Evolutionary conservation across 2,113 vertebrate genomes (phyloP).

Genomic region (Osmerus mordax): DNA sequence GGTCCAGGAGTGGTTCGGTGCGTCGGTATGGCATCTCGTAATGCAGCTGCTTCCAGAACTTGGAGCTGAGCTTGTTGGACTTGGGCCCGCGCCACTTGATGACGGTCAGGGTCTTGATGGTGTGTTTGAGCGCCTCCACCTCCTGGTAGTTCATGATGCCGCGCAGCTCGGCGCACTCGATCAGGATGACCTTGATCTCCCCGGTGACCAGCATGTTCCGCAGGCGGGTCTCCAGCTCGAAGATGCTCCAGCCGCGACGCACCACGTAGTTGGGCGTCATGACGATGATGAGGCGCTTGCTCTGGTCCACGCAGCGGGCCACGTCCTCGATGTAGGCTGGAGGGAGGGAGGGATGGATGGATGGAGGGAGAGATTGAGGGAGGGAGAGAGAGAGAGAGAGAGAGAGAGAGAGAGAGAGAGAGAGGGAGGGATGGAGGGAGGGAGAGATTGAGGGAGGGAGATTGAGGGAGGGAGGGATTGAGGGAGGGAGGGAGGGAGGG

Average conservation of each 20-base stretch:
- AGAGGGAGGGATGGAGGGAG: background rate
- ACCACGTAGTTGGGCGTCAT: slow-evolving; percentile 98
- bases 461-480: background rate
- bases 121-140: slow-evolving; percentile 96
- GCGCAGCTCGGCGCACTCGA: slow-evolving; percentile 94
- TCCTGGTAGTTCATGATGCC: slow-evolving; percentile 99
- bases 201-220: slow-evolving; percentile 95
- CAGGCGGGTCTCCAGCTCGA: slow-evolving; percentile 96
- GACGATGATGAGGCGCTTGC: slow-evolving; percentile 95
- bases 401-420: background rate
- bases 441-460: background rate
- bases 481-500: background rate
- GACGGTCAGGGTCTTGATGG: slow-evolving; percentile 95
- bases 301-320: slow-evolving; percentile 97
- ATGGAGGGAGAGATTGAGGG: background rate
- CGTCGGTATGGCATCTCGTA: slow-evolving; percentile 99
- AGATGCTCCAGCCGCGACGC: slow-evolving; percentile 98
- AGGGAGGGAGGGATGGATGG: slow-evolving; percentile 19
- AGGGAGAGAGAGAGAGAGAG: background rate
- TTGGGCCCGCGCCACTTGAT: slow-evolving; percentile 96
- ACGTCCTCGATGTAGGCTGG: slow-evolving; percentile 98
- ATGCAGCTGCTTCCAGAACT: slow-evolving; percentile 99
- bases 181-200: slow-evolving; percentile 97
- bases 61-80: slow-evolving; percentile 98
- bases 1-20: slow-evolving; percentile 89